These are phyloP conservation scores for Hycleus cichorii DNA, from an alignment of 1,140 invertebrate genomes.

Conservation along the genomic window DNA sequence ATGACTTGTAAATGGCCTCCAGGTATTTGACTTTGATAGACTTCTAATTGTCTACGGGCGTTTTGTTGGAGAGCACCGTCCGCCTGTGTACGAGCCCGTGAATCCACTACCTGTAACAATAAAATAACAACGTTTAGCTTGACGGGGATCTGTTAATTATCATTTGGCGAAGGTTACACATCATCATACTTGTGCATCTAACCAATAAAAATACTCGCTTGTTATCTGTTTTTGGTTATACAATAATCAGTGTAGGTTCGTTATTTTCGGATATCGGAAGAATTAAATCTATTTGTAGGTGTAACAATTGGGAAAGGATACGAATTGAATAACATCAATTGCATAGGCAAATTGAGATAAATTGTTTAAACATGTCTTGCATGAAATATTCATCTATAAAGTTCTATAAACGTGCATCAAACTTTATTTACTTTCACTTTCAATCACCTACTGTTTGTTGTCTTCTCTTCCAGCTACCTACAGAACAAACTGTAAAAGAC, in stretches of 20 bases:
- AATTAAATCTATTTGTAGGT: too few relatives aligned
- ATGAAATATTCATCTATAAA: too few relatives aligned
- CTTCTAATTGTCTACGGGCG: constrained; percentile 47
- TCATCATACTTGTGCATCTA: constrained; percentile 2
- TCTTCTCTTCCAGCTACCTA: constrained; percentile 11
- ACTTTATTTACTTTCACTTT: constrained; percentile 15
- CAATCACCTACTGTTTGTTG: constrained; percentile 6
- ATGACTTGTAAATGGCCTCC: constrained; percentile 47
- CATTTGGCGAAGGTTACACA: constrained; percentile 23
- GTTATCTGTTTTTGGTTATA: too few relatives aligned
- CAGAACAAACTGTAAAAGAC: neutral
- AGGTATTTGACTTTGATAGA: constrained; percentile 44
- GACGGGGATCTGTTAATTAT: constrained; percentile 11
- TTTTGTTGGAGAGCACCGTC: constrained; percentile 41
- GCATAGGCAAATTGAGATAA: constrained; percentile 3
- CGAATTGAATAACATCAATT: too few relatives aligned
- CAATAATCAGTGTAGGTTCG: too few relatives aligned
- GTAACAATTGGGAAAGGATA: too few relatives aligned
- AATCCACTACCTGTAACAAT: constrained; percentile 46
- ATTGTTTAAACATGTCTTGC: neutral
- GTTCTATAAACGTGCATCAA: constrained; percentile 4
- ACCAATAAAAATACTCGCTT: too few relatives aligned
- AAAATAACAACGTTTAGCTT: constrained; percentile 2
- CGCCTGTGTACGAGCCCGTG: constrained; percentile 40
- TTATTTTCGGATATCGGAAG: too few relatives aligned